Evolutionary conservation across 2,888 invertebrate species (phyloP).

Genomic region (Eilema depressum): DNA sequence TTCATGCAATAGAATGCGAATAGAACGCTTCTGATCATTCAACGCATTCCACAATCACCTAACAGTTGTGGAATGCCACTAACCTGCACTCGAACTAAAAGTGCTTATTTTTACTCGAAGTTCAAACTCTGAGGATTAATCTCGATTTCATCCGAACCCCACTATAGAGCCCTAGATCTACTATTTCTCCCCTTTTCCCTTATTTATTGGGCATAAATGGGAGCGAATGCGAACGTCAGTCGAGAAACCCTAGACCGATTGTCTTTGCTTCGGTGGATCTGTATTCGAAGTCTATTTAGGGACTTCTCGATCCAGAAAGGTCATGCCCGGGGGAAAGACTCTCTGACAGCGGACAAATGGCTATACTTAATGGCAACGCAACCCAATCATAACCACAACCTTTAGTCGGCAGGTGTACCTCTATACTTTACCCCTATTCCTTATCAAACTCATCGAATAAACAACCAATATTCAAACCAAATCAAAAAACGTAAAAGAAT

Average conservation of each 20-base stretch:
- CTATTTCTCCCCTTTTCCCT: background rate
- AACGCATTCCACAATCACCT: background rate
- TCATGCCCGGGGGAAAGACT: too few species aligned
- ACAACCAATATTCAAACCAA: background rate
- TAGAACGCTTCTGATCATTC: too few species aligned
- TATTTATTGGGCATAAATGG: background rate
- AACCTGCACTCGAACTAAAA: background rate
- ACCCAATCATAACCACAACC: background rate
- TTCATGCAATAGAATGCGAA: too few species aligned
- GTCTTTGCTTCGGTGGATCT: too few species aligned
- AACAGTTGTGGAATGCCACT: background rate
- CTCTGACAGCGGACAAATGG: too few species aligned
- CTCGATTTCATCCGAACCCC: too few species aligned
- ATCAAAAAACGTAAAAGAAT: background rate
- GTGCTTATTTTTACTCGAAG: background rate
- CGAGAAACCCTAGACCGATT: too few species aligned
- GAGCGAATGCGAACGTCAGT: background rate
- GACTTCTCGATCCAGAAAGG: too few species aligned
- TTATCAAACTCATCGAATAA: background rate
- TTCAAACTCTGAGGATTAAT: background rate
- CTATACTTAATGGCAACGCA: too few species aligned
- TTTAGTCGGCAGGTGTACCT: background rate
- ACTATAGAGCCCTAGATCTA: too few species aligned
- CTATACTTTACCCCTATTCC: background rate
- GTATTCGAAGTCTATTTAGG: too few species aligned